Conservation (phyloP, 2,113 vertebrate genomes). For the Eublepharis macularius region DNA sequence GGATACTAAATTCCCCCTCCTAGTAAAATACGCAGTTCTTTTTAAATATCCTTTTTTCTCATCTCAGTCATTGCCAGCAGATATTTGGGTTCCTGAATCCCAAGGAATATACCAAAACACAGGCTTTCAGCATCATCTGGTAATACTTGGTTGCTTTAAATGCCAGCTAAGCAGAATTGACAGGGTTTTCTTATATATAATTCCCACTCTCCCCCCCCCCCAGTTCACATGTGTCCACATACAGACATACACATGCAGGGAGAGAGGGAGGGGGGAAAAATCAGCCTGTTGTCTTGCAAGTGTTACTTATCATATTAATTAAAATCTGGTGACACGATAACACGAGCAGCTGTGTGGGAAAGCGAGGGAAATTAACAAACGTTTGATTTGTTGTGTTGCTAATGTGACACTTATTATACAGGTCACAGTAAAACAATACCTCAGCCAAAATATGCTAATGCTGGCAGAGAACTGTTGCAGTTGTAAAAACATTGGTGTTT, state of each 20-base stretch:
- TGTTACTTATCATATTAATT: constrained; percentile 99
- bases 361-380: constrained; percentile 94
- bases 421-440: constrained; percentile 94
- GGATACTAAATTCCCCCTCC: constrained; percentile 33
- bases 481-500: constrained; percentile 83
- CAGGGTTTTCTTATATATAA: constrained; percentile 40
- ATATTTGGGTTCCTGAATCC: constrained; percentile 20
- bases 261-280: constrained; percentile 66
- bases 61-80: background rate
- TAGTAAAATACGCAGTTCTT: constrained; percentile 47
- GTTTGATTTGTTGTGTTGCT: constrained; percentile 99
- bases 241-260: constrained; percentile 67
- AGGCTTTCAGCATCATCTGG: constrained; percentile 52
- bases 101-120: constrained; percentile 30
- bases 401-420: constrained; percentile 99
- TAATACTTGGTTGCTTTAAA: constrained; percentile 52
- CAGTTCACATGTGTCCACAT: constrained; percentile 63
- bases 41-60: background rate
- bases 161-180: constrained; percentile 39
- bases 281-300: constrained; percentile 91
- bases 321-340: constrained; percentile 97
- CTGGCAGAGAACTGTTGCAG: constrained; percentile 83
- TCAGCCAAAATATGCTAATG: constrained; percentile 92
- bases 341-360: constrained; percentile 93
- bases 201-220: constrained; percentile 24